Evolutionary conservation across 2,797 vertebrate species (phyloP).

Genomic region (Sebastes diploproa): DNA sequence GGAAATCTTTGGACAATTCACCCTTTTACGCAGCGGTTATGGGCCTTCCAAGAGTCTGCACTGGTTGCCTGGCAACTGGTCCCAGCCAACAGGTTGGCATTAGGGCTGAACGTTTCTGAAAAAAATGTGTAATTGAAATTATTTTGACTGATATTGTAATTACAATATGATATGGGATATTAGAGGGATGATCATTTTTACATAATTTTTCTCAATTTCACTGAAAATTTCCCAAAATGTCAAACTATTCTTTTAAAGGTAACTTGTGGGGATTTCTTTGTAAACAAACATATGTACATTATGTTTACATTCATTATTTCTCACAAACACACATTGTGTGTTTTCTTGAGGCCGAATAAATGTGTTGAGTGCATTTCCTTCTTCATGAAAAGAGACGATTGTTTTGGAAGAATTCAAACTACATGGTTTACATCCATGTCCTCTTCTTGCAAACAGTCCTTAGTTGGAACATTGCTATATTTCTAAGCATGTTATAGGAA

Average conservation of each 20-base stretch:
- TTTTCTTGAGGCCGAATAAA: not conserved
- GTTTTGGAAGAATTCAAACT: not conserved
- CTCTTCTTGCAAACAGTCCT: not conserved
- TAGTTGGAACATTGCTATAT: not conserved
- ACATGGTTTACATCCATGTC: not conserved
- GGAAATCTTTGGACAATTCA: rapidly evolving
- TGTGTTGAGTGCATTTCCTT: not conserved
- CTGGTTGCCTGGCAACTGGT: not conserved
- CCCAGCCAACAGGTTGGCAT: not conserved
- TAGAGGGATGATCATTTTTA: no score
- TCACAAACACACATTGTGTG: not conserved
- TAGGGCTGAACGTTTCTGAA: not conserved
- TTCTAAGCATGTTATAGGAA: not conserved
- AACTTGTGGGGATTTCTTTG: not conserved
- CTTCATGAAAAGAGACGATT: not conserved
- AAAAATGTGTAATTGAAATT: not conserved
- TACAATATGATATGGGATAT: no score
- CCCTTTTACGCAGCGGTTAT: not conserved
- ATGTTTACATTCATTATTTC: not conserved
- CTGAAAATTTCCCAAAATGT: not conserved
- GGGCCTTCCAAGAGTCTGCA: not conserved
- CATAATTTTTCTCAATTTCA: no score
- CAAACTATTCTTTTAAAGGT: not conserved
- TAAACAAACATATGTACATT: not conserved
- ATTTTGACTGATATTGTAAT: not conserved